Evolutionary conservation across 2,797 vertebrate genomes (phyloP).

Genomic region (Chelonia mydas): DNA sequence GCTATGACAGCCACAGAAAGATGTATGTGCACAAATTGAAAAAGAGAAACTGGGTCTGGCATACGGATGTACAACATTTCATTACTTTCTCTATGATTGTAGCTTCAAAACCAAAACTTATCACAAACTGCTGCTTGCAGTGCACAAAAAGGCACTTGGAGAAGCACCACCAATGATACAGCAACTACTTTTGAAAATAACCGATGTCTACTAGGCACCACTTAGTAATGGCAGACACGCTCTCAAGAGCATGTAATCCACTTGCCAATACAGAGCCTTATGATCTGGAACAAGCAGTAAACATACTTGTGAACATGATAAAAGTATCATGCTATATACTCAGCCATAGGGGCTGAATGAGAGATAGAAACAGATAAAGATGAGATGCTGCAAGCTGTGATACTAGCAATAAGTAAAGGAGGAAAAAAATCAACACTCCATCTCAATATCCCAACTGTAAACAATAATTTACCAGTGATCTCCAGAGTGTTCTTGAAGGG

Average conservation of each 20-base stretch:
- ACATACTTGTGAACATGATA: background rate
- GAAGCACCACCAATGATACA: background rate
- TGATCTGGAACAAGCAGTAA: background rate
- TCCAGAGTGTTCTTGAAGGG: background rate
- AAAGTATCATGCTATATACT: background rate
- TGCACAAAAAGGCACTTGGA: too few relatives aligned
- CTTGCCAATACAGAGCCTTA: background rate
- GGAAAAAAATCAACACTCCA: background rate
- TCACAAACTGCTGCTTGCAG: background rate
- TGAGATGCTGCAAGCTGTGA: too few relatives aligned
- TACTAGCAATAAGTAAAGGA: background rate
- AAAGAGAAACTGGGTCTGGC: background rate
- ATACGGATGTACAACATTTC: background rate
- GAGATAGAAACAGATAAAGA: too few relatives aligned
- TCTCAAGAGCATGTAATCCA: background rate
- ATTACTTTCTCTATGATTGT: background rate
- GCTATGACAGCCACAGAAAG: background rate
- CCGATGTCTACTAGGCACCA: background rate
- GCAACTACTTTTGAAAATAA: background rate
- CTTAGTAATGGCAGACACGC: background rate
- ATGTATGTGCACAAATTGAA: background rate
- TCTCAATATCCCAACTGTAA: background rate
- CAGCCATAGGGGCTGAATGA: background rate
- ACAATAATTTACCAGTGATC: background rate
- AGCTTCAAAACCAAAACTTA: background rate